Percentiles rank a stretch among this genome's conserved stretches.
phyloP scores from a whole-genome alignment of 2,888 invertebrate species.

The Microchrysa polita region DNA sequence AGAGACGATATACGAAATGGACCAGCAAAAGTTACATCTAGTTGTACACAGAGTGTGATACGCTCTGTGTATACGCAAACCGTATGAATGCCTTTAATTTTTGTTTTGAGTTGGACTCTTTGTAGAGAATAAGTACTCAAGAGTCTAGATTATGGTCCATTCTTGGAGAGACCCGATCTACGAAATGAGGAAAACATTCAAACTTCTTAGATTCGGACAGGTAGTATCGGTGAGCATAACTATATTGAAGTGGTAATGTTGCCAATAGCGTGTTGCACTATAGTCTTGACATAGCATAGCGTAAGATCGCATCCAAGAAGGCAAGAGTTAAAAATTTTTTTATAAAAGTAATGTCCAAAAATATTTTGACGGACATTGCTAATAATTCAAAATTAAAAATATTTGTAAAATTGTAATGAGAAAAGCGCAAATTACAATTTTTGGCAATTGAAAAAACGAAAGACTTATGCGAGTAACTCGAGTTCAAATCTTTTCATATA shows the following conservation, averaged over 20 bases:
- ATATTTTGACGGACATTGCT: background rate
- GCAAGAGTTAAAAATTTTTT: slow-evolving; percentile 32
- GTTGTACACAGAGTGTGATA: too few relatives aligned
- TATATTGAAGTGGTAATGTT: slow-evolving; percentile 11
- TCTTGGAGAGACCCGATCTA: slow-evolving; percentile 42
- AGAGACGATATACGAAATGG: slow-evolving; percentile 19
- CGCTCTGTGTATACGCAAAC: too few relatives aligned
- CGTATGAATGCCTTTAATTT: background rate
- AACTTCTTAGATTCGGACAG: slow-evolving; percentile 13
- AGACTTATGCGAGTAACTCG: too few relatives aligned
- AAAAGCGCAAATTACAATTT: background rate
- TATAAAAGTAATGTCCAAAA: background rate
- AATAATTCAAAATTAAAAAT: too few relatives aligned
- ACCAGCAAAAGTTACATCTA: background rate
- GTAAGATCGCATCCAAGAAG: slow-evolving; percentile 33
- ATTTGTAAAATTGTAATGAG: slow-evolving; percentile 4
- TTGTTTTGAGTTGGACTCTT: background rate
- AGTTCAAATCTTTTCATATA: too few relatives aligned
- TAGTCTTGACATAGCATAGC: background rate
- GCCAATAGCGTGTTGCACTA: slow-evolving; percentile 21
- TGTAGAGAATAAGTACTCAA: slow-evolving; percentile 7
- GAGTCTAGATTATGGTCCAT: background rate
- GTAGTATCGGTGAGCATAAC: slow-evolving; percentile 1
- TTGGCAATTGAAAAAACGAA: background rate
- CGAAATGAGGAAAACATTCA: slow-evolving; percentile 1